phyloP scores from a whole-genome alignment of 2,797 vertebrate species.

The Gallinago stenura region DNA sequence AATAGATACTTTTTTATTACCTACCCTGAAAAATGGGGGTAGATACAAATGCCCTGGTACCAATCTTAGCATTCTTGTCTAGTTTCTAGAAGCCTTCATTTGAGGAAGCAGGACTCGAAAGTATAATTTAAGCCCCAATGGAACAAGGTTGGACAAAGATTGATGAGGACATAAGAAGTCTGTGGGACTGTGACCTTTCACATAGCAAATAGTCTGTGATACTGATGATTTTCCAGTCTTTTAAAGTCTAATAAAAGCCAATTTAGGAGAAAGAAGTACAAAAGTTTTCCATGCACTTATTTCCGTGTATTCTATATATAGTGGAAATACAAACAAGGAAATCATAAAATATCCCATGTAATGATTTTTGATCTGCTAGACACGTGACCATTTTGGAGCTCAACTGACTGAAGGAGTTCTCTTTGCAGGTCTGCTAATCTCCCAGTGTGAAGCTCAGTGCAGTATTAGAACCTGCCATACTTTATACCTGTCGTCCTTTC shows the following conservation, averaged over 20 bases:
- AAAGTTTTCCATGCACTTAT: not conserved
- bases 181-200: not conserved
- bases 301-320: not conserved
- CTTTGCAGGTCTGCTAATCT: not conserved
- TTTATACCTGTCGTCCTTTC: fast-evolving
- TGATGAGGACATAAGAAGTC: not conserved
- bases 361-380: not conserved
- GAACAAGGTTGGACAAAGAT: not conserved
- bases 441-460: not conserved
- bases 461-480: not conserved
- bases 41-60: not conserved
- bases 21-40: not conserved
- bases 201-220: not conserved
- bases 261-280: not conserved
- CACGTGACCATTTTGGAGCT: not conserved
- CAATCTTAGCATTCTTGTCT: not conserved
- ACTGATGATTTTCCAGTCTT: not conserved
- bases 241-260: not conserved
- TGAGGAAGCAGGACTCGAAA: not conserved
- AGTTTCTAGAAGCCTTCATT: not conserved
- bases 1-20: not conserved
- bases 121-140: not conserved
- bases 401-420: not conserved
- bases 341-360: not conserved
- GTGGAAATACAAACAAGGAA: not conserved